Evolutionary conservation across 2,797 vertebrate genomes (phyloP), one percentile per base, ranked within the genome.

Genomic region (Pipistrellus nathusii): DNA sequence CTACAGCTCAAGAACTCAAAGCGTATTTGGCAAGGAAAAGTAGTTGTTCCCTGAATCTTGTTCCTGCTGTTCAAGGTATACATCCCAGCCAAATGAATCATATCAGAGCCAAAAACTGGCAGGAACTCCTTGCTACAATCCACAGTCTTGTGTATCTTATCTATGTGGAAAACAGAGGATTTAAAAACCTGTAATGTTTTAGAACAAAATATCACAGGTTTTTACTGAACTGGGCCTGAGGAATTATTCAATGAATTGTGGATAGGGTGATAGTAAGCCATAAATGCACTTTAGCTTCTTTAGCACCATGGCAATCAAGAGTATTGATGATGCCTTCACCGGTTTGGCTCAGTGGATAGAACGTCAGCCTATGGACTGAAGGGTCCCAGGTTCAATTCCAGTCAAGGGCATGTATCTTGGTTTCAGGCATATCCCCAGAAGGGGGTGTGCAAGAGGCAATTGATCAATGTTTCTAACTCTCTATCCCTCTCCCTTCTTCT

Each of bases 41-140:
- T 72, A 94, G 44, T n/a, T 95, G 13, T 92, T 95, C 53, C 23
- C n/a, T 85, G 32, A 44, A 48, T 89, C 68, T 73, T 85, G 2
- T 10, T 89, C 69, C 62, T 93, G 83, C 68, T 96, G 57, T 88
- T 92, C 51, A 88, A 95, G 84, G 44, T 85, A 8, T 38, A 90
- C 25, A 77, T 78, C 38, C 48, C 18, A 85, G 64, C 44, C 92
- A 96, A 85, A 90, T 72, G 69, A 85, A 82, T 81, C 35, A n/a
- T 32, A 81, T 73, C 35, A 46, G 35, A 93, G 85, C 73, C 90
- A 95, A 86, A 90, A 46, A 92, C 38, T 88, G 44, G 82, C 55
- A 94, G 46, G 64, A 82, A 23, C 92, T 51, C n/a, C 57, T 91
- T 84, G 46, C 44, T 93, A 78, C 51, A 92, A 95, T 73, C n/a